These are phyloP conservation scores for Zelleria hepariella DNA, from an alignment of 2,888 invertebrate genomes.

Conservation along the genomic window DNA sequence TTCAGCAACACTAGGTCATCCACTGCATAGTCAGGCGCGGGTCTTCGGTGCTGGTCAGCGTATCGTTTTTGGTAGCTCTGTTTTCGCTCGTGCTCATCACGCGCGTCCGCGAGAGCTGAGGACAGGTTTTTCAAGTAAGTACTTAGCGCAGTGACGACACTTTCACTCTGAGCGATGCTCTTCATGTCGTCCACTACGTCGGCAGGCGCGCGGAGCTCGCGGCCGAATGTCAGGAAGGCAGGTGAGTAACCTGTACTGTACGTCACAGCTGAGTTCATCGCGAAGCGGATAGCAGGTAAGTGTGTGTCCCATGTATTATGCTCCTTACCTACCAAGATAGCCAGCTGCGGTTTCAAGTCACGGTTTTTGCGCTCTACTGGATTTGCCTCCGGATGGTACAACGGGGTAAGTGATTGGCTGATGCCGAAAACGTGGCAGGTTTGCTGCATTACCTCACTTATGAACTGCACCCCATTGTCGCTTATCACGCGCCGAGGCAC, in stretches of 20 bases:
- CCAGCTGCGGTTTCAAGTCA: conserved; percentile 20
- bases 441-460: conserved; percentile 17
- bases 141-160: not conserved
- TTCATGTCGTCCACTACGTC: conserved; percentile 8
- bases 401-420: conserved; percentile 11
- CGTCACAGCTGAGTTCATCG: conserved; percentile 13
- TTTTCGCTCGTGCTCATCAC: not conserved
- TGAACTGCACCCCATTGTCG: conserved; percentile 29
- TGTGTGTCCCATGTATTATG: conserved; percentile 12
- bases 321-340: conserved; percentile 12
- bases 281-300: conserved; percentile 13
- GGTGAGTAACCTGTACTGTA: conserved; percentile 10
- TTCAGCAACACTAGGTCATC: conserved; percentile 1
- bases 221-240: conserved; percentile 15
- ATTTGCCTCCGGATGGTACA: conserved; percentile 18
- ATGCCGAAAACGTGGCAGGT: conserved; percentile 10
- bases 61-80: not conserved
- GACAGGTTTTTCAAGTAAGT: not conserved
- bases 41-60: not conserved
- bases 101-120: not conserved
- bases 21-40: not conserved
- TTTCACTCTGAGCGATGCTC: not conserved
- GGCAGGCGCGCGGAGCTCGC: conserved; percentile 13
- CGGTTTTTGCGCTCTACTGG: conserved; percentile 28
- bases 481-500: conserved; percentile 25